Percentiles rank a stretch among this genome's conserved stretches.
Conservation (phyloP, 1,140 invertebrate genomes). For the Magallana ariakensis region DNA sequence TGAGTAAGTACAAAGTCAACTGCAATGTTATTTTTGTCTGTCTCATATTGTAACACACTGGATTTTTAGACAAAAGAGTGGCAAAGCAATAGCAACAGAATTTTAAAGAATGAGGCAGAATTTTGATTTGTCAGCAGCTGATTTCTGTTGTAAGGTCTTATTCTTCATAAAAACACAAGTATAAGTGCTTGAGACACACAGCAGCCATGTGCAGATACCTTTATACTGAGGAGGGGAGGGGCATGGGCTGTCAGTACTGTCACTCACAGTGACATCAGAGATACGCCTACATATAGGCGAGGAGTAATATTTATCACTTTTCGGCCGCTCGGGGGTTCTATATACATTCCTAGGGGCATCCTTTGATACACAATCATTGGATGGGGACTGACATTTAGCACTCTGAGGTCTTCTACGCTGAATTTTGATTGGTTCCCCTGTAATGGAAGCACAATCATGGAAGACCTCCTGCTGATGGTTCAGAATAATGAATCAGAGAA, state of each 20-base stretch:
- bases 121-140: no score
- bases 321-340: conserved; percentile 14
- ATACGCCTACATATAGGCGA: conserved; percentile 23
- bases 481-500: no score
- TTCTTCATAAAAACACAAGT: neutral
- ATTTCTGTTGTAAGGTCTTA: no score
- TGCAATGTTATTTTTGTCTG: no score
- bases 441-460: neutral
- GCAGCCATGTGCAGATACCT: conserved; percentile 10
- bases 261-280: conserved; percentile 25
- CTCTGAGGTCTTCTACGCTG: neutral
- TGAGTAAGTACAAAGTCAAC: no score
- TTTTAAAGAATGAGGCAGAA: no score
- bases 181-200: neutral
- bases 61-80: no score
- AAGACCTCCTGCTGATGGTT: neutral
- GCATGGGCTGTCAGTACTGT: conserved; percentile 8
- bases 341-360: neutral
- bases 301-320: conserved; percentile 26
- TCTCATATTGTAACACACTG: no score
- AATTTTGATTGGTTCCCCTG: neutral
- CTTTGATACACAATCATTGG: neutral
- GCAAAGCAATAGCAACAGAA: no score
- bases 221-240: conserved; percentile 17
- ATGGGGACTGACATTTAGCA: neutral